These are phyloP conservation scores for Cossypha polioptera DNA, from an alignment of 2,797 vertebrate genomes.

Conservation along the genomic window DNA sequence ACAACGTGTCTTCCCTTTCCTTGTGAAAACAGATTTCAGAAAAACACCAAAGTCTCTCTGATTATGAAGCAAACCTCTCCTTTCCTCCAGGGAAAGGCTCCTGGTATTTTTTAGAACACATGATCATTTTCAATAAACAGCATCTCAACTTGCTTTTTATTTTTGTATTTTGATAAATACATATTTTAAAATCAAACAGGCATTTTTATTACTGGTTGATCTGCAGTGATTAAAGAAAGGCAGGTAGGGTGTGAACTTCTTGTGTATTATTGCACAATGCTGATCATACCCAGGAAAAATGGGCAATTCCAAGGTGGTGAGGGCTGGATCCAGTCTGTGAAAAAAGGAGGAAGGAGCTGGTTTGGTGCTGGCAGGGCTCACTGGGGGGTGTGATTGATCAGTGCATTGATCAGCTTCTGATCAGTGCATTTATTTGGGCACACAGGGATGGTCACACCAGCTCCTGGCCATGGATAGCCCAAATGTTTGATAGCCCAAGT, in stretches of 20 bases:
- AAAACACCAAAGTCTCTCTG: background rate
- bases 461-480: too few species aligned
- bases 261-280: background rate
- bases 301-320: background rate
- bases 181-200: too few species aligned
- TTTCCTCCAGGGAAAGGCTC: background rate
- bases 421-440: background rate
- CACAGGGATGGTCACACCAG: too few species aligned
- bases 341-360: accelerated
- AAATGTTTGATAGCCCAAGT: too few species aligned
- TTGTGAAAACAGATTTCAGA: background rate
- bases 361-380: background rate
- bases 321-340: background rate
- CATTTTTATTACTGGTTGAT: background rate
- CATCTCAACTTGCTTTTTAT: background rate
- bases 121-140: background rate
- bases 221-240: background rate
- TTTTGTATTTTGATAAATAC: too few species aligned
- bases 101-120: accelerated
- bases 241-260: background rate
- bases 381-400: too few species aligned
- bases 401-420: background rate
- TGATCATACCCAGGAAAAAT: background rate
- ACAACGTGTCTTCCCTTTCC: background rate
- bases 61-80: background rate